A percentile compares a stretch with the other conserved stretches of the same genome.
These are phyloP conservation scores for Ophioderma brevispina DNA, from an alignment of 35 echinoderm and acorn worm genomes.

Conservation along the genomic window DNA sequence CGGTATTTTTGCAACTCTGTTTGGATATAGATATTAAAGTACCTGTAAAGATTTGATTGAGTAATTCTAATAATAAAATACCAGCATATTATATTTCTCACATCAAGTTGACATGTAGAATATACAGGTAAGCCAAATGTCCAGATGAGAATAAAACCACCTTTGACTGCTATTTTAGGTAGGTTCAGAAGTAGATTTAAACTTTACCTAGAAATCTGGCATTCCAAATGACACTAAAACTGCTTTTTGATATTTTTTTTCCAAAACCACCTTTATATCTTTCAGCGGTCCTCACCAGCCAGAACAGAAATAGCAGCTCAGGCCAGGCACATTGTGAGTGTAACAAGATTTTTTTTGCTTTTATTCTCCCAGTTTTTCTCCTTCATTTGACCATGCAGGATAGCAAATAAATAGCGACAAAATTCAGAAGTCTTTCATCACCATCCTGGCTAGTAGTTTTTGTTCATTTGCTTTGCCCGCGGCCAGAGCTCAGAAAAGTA, in stretches of 20 bases:
- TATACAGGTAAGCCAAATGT: too few species aligned
- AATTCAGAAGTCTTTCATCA: too few species aligned
- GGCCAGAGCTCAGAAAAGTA: too few species aligned
- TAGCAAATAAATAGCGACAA: background rate
- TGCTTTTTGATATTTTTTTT: constrained; percentile 7
- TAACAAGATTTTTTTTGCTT: background rate
- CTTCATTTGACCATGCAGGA: background rate
- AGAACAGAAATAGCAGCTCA: constrained; percentile 8
- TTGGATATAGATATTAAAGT: too few species aligned
- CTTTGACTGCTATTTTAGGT: background rate
- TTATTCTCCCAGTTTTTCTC: constrained; percentile 3
- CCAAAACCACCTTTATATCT: background rate
- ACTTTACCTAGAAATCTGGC: background rate
- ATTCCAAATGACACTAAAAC: background rate
- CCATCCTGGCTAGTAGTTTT: too few species aligned
- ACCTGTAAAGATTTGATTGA: too few species aligned
- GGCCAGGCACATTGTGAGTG: constrained; percentile 8
- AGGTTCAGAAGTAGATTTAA: background rate
- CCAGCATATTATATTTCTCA: background rate
- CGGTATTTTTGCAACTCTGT: too few species aligned
- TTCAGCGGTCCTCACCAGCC: constrained; percentile 1
- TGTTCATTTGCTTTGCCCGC: too few species aligned
- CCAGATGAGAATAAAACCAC: too few species aligned
- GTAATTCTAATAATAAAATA: too few species aligned
- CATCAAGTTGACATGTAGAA: too few species aligned